Evolutionary conservation across 2,113 vertebrate genomes (phyloP).

Genomic region (Mus spicilegus): DNA sequence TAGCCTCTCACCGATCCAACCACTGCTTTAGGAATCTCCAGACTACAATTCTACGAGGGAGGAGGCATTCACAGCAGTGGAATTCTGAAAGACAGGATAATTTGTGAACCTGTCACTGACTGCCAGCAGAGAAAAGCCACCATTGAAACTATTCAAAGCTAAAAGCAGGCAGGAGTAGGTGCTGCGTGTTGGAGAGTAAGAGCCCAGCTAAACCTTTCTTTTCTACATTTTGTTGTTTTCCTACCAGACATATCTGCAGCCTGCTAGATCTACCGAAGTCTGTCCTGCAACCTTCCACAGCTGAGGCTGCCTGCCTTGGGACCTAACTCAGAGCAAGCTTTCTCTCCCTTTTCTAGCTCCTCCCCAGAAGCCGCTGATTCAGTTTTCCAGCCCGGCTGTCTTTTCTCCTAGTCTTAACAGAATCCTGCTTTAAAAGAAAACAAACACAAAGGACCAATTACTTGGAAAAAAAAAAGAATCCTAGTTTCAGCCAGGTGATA

Average conservation of each 20-base stretch:
- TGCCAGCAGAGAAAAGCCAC: slow-evolving; percentile 42
- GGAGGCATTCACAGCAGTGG: neutral
- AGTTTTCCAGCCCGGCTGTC: neutral
- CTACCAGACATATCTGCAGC: neutral
- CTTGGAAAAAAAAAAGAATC: slow-evolving; percentile 52
- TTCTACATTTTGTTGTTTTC: neutral
- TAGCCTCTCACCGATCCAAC: neutral
- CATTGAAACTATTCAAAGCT: slow-evolving; percentile 33
- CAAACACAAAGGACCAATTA: neutral
- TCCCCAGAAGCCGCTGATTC: no score
- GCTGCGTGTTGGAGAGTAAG: no score
- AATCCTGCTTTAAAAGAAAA: neutral
- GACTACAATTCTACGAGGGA: slow-evolving; percentile 11
- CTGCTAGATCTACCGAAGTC: neutral
- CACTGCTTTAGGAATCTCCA: neutral
- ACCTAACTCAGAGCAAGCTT: neutral
- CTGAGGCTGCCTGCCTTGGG: neutral
- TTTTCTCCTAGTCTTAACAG: neutral
- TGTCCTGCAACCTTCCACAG: neutral
- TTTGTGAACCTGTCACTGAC: slow-evolving; percentile 30
- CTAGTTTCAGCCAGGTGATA: slow-evolving; percentile 30
- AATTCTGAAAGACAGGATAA: neutral
- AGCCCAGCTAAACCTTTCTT: neutral
- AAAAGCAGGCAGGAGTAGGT: neutral
- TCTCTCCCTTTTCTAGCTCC: neutral